A percentile compares a stretch with the other conserved stretches of the same genome.
Evolutionary conservation across 2,113 vertebrate species (phyloP).

Genomic region (Alexandromys fortis): DNA sequence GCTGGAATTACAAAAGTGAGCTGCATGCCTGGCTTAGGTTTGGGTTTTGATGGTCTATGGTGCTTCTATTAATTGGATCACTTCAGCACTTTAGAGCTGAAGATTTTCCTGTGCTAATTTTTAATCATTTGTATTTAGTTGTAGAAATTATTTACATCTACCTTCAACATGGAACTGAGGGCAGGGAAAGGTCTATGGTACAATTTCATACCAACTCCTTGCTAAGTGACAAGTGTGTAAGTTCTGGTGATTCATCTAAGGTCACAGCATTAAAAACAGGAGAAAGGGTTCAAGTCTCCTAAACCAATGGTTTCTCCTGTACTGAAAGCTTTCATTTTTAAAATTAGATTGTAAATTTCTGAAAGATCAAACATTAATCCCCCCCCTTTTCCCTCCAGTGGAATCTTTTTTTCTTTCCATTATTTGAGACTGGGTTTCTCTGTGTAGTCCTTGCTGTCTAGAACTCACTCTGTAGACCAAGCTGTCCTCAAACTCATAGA

Average conservation of each 20-base stretch:
- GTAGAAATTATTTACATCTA: conserved; percentile 13
- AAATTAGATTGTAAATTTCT: conserved; percentile 5
- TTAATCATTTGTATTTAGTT: not conserved
- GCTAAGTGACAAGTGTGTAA: not conserved
- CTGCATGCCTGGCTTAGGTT: not conserved
- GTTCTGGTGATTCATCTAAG: not conserved
- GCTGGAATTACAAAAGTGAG: not conserved
- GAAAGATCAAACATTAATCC: not conserved
- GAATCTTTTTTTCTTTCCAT: not conserved
- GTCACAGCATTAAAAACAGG: not conserved
- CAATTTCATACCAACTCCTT: not conserved
- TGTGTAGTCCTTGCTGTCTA: not conserved
- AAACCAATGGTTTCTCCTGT: not conserved
- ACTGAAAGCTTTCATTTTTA: not conserved
- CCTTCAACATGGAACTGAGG: not conserved
- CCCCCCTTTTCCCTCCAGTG: not conserved
- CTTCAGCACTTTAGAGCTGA: not conserved
- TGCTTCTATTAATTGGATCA: not conserved
- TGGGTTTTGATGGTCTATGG: not conserved
- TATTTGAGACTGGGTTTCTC: not conserved
- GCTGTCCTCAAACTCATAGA: not conserved
- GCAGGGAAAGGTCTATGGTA: not conserved
- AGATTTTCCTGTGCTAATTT: conserved; percentile 35
- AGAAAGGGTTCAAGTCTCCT: not conserved
- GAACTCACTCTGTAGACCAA: not conserved